Evolutionary conservation across 1,140 invertebrate species (phyloP), one percentile per base, ranked within the genome.

Genomic region (Chionoecetes opilio): DNA sequence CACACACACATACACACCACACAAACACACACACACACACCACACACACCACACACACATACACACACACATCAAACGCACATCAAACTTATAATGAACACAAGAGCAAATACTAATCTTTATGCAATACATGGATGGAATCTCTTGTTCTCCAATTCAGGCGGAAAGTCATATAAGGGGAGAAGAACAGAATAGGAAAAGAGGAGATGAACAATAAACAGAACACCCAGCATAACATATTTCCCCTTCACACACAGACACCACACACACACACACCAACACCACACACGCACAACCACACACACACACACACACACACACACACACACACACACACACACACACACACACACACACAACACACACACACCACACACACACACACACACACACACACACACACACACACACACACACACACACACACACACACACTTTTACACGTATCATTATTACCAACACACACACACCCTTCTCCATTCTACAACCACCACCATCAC

Each of bases 11-110:
- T 21, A 75, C 53, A 75, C 53, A 75, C n/a, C n/a, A 75, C 53
- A 75, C 53, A 75, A 6, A 75, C 53, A 75, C 53, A 75, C 53
- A 75, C 53, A 75, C 53, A 75, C 53, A 75, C 53, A 75, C n/a
- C n/a, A 75, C 53, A 75, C 53, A 75, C 53, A 26, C n/a, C 53
- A 75, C 41, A 46, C 41, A 46, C 41, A 46, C 41, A 46, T 14
- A 46, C 53, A 75, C 53, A 75, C 53, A 26, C 53, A 75, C 53
- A 75, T 21, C 2, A n/a, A n/a, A n/a, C 21, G 26, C 63, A n/a
- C 63, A 21, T 26, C 26, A 75, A 75, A 26, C n/a, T 75, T 75
- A 21, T 75, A 17, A 75, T 75, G 63, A 75, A n/a, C 63, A 2
- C n/a, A 8, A 75, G n/a, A n/a, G n/a, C n/a, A n/a, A n/a, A n/a